phyloP scores from a whole-genome alignment of 2,888 invertebrate genomes.

The Lithophane ornitopus region DNA sequence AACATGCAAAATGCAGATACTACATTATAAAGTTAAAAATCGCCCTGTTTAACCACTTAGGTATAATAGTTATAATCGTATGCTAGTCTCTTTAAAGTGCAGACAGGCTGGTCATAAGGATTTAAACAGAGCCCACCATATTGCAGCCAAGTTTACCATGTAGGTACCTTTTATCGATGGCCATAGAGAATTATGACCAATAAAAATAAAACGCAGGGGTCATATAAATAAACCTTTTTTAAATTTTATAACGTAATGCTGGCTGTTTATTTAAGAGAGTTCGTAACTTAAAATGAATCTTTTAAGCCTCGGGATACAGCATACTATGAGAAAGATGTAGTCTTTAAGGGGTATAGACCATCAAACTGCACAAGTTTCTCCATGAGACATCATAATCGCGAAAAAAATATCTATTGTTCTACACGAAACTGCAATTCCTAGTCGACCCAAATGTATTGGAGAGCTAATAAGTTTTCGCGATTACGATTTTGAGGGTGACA shows the following conservation, averaged over 20 bases:
- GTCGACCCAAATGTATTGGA: too few species aligned
- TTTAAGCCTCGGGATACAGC: not conserved
- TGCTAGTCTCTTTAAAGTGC: too few species aligned
- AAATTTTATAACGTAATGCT: not conserved
- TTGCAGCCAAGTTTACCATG: slow-evolving; percentile 22
- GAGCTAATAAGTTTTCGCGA: too few species aligned
- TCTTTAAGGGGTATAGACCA: not conserved
- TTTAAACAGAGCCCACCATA: slow-evolving; percentile 24
- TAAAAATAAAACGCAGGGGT: slow-evolving; percentile 74
- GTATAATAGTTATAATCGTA: too few species aligned
- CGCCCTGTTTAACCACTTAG: not conserved
- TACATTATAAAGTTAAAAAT: not conserved
- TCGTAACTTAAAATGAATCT: slow-evolving; percentile 14
- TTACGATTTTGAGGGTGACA: too few species aligned
- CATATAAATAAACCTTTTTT: slow-evolving; percentile 11
- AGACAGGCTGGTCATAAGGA: not conserved
- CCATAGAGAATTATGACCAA: slow-evolving; percentile 72
- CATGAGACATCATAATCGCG: too few species aligned
- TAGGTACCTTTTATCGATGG: slow-evolving; percentile 53
- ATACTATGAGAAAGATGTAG: not conserved
- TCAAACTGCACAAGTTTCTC: not conserved
- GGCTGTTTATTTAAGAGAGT: slow-evolving; percentile 6
- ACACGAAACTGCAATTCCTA: too few species aligned
- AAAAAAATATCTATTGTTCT: too few species aligned
- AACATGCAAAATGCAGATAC: not conserved